Base-by-base conservation (phyloP, 2,797 vertebrate genomes). In the Argyrosomus regius region DNA sequence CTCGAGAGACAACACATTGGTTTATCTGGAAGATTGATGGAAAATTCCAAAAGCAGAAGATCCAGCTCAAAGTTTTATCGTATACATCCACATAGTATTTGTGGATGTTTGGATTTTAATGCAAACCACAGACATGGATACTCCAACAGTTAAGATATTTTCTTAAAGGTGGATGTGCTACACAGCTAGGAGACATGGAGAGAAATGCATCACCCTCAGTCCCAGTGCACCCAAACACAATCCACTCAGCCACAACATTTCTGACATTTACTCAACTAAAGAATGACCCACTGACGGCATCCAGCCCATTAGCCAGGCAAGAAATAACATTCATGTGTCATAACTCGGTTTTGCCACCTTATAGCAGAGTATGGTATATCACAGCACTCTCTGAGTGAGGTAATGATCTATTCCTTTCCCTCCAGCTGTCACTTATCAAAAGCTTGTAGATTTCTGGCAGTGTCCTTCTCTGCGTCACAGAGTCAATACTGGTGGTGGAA, bases 361-460 rank as follows among this genome's bases (percentile, higher is more conserved):
- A 50, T 17, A 73, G 64, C 17, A 59, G 39, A 24, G 35, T 49
- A 18, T 53, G 46, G 45, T 72, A 75, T 72, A 76, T 72, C 60
- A 50, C 67, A 73, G 26, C 17, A 1, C 71, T 80, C 41, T 49
- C 41, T 0, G 26, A 48, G 59, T 83, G 67, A 87, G 63, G 81
- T 78, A 81, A 84, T 78, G 57, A 77, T 72, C 64, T 70, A 66
- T 82, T 82, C 10, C 79, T 57, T 77, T 45, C 52, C 67, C n/a
- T 65, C 71, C 79, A 87, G 76, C 77, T 84, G 78, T 80, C 77
- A 69, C 50, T 71, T 75, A 72, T 82, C 68, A 86, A 75, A 64
- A 46, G 28, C 39, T 24, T 76, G 31, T 50, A 61, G 17, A 62
- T 64, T 86, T 73, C 61, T 85, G 80, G 59, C 75, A 43, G 12